Base-by-base conservation (phyloP, 2,797 vertebrate genomes). In the Carduelis carduelis region DNA sequence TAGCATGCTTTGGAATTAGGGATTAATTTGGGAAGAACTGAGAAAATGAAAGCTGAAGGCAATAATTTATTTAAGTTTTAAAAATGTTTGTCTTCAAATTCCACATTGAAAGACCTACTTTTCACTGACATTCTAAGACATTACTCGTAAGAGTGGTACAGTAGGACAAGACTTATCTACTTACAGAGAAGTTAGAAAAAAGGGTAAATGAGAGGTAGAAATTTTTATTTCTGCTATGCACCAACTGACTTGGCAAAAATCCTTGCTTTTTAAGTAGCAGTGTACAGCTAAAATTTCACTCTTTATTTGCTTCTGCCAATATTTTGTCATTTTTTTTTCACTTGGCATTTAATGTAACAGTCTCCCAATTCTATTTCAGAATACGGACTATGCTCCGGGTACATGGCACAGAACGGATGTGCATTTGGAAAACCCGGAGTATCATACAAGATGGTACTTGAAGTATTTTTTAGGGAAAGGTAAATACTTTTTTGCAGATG, bases 401-500 rank as follows among this genome's bases (percentile, higher is more conserved):
- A 99, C 98, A 20, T 99, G 99, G 99, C 98, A 99, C 95, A 99
- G 99, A 98, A 99, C 99, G 3, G 99, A 99, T 13, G 99, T 99
- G 96, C 99, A 99, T 98, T 97, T 99, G 98, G 99, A 99, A 98
- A 99, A 99, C 96, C 99, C 99, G 18, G 99, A 99, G 87, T 99
- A 99, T 98, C 99, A 99, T 96, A 99, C 99, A 94, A 98, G 99
- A 98, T 99, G 99, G 99, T 99, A 99, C 97, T 99, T 99, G 97
- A 99, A 99, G 96, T 99, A 99, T 97, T 99, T 99, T 97, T 98
- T 99, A 97, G 99, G 99, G 97, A 99, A 99, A 99, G 99, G 99
- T 99, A 98, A 97, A 57, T 87, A 93, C 82, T 85, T 93, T 95
- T 91, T 83, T 68, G n/a, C 2, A 1, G 55, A 27, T 16, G 13